phyloP scores from a whole-genome alignment of 2,797 vertebrate genomes.

The Pyrocephalus nanus region DNA sequence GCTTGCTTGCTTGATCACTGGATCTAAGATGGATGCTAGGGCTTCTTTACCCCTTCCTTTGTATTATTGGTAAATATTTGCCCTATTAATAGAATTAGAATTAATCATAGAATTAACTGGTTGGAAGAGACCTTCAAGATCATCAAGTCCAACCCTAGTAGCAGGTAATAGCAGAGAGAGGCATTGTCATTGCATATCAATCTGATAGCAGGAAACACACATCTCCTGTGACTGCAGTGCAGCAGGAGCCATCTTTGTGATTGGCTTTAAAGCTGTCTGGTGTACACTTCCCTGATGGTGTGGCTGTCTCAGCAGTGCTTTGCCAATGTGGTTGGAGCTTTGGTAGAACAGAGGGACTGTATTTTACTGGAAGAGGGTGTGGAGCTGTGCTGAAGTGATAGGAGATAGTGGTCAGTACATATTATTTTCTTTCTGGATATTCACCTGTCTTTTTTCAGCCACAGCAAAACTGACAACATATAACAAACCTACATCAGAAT shows the following conservation, averaged over 20 bases:
- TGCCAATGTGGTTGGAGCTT: background rate
- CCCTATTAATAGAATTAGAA: background rate
- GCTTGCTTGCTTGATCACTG: background rate
- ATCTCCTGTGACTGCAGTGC: background rate
- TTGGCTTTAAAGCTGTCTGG: background rate
- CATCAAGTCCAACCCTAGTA: too few species aligned
- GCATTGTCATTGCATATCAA: background rate
- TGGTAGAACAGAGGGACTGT: background rate
- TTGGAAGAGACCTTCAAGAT: too few species aligned
- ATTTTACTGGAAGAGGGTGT: background rate
- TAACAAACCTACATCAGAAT: background rate
- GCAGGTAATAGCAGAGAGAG: background rate
- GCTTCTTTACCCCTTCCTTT: background rate
- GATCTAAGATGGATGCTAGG: background rate
- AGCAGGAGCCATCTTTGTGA: background rate
- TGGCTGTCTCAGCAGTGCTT: background rate
- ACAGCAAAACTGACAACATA: background rate
- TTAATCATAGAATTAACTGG: too few species aligned
- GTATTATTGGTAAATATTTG: background rate
- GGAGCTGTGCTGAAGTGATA: background rate
- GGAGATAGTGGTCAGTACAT: background rate
- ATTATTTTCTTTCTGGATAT: background rate
- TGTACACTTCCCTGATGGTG: background rate
- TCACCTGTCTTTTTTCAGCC: background rate
- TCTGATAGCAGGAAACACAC: background rate